phyloP scores from a whole-genome alignment of 2,797 vertebrate genomes.

The Tiaroga cobitis region DNA sequence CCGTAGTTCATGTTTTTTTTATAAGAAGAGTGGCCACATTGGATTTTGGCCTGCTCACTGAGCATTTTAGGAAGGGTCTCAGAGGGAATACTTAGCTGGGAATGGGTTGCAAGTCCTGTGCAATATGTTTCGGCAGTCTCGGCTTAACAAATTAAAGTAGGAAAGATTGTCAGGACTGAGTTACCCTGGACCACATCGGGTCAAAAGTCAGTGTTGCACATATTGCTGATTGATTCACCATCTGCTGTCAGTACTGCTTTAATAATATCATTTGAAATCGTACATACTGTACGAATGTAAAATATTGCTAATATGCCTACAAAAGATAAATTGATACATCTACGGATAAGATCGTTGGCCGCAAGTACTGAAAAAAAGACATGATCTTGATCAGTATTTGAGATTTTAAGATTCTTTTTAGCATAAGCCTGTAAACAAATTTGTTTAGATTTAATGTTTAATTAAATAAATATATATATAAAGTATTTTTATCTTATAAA shows the following conservation, averaged over 20 bases:
- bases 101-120: slow-evolving; percentile 46
- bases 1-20: background rate
- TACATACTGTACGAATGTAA: no score
- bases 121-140: slow-evolving; percentile 46
- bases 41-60: background rate
- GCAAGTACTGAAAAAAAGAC: background rate
- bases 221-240: background rate
- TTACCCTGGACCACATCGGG: slow-evolving; percentile 9
- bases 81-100: slow-evolving; percentile 56
- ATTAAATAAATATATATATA: no score
- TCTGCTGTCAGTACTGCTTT: background rate
- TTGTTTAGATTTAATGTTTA: no score
- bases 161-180: slow-evolving; percentile 20
- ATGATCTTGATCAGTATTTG: background rate
- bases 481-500: no score
- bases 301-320: background rate
- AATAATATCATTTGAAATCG: background rate
- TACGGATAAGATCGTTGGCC: background rate
- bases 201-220: background rate
- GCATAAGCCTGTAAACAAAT: no score
- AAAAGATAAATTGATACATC: background rate
- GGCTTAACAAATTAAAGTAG: slow-evolving; percentile 39
- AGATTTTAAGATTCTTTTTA: no score
- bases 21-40: slow-evolving; percentile 4
- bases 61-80: slow-evolving; percentile 45